Evolutionary conservation across 2,888 invertebrate species (phyloP).

Genomic region (Lordiphosa fenestrarum): DNA sequence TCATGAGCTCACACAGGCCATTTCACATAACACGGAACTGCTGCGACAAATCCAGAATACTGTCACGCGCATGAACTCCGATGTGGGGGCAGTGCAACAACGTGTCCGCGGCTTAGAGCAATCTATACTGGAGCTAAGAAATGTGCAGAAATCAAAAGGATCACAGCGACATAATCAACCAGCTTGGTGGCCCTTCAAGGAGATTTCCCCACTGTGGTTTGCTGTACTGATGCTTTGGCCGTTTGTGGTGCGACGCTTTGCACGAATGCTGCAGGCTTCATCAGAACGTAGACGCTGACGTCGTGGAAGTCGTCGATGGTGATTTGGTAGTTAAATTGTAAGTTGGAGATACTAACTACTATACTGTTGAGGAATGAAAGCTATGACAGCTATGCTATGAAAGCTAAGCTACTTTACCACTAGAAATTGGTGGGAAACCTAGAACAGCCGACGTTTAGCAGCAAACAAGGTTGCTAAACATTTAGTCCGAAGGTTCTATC

Average conservation of each 20-base stretch:
- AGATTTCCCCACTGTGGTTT: constrained; percentile 81
- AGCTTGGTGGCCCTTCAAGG: constrained; percentile 84
- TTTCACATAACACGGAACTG: constrained; percentile 69
- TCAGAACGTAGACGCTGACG: constrained; percentile 53
- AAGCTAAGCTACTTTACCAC: no score
- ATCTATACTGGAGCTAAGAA: constrained; percentile 67
- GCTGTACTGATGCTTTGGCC: constrained; percentile 78
- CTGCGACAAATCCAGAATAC: constrained; percentile 76
- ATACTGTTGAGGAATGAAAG: background rate
- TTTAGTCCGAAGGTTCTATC: no score
- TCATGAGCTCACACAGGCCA: constrained; percentile 69
- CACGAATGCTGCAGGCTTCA: constrained; percentile 47
- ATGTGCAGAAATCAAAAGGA: constrained; percentile 31
- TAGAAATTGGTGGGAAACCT: no score
- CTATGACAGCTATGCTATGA: no score
- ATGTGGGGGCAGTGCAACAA: constrained; percentile 75
- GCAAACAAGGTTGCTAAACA: no score
- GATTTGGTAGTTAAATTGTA: constrained; percentile 58
- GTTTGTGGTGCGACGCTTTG: constrained; percentile 69
- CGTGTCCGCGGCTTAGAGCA: constrained; percentile 75
- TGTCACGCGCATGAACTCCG: constrained; percentile 77
- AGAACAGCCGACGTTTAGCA: no score
- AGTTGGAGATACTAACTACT: constrained; percentile 31
- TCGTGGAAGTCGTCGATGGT: constrained; percentile 16
- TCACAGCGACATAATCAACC: constrained; percentile 50